phyloP scores from a whole-genome alignment of 2,797 vertebrate genomes.

The Choloepus didactylus region DNA sequence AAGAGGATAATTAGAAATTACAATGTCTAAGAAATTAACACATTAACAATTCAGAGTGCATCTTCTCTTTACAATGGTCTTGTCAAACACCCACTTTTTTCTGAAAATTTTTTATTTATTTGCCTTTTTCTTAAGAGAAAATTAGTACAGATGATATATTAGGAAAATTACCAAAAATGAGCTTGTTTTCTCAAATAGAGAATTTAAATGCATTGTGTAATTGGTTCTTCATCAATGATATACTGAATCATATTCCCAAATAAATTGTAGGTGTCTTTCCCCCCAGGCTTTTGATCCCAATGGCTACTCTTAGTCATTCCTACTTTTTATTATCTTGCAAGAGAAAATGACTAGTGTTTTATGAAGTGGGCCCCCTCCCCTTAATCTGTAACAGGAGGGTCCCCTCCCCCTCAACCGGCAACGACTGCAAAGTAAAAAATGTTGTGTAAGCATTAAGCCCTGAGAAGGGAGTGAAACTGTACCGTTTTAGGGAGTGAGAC shows the following conservation, averaged over 20 bases:
- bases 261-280: neutral
- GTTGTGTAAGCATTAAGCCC: too few species aligned
- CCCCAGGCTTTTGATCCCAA: neutral
- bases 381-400: too few species aligned
- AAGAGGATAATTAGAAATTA: neutral
- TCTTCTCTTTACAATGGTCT: neutral
- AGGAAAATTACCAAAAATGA: neutral
- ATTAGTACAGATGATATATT: neutral
- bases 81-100: neutral
- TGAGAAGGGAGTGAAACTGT: too few species aligned
- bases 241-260: neutral
- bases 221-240: neutral
- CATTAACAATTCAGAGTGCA: neutral
- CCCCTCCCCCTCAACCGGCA: too few species aligned
- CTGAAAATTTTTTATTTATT: neutral
- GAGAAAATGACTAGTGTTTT: neutral
- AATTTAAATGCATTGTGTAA: neutral
- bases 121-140: slow-evolving; percentile 9
- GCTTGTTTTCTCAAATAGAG: neutral
- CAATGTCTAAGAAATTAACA: neutral
- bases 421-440: too few species aligned
- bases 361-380: too few species aligned
- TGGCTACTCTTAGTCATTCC: neutral
- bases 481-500: too few species aligned
- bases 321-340: neutral